A percentile compares a stretch with the other conserved stretches of the same genome.
Conservation (phyloP, 2,888 invertebrate genomes). For the Apamea epomidion region DNA sequence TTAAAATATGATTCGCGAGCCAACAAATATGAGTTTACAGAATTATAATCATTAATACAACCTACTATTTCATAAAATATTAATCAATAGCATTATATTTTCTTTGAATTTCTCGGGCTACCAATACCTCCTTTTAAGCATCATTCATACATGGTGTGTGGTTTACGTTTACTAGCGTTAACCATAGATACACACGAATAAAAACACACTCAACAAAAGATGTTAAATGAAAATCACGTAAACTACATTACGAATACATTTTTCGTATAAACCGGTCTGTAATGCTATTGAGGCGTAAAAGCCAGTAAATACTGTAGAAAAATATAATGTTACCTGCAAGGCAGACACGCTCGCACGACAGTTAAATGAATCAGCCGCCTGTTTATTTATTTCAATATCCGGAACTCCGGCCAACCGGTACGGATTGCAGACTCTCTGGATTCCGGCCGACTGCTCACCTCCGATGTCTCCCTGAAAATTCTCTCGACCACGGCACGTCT, state of each 20-base stretch:
- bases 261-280: neutral
- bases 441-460: constrained; percentile 32
- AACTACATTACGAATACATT: neutral
- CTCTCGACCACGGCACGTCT: constrained; percentile 20
- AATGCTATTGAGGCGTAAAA: constrained; percentile 17
- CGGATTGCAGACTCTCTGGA: constrained; percentile 39
- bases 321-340: constrained; percentile 35
- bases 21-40: no score
- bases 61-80: no score
- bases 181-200: neutral
- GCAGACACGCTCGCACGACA: constrained; percentile 27
- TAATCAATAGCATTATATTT: no score
- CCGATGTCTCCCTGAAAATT: constrained; percentile 26
- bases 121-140: no score
- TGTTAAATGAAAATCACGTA: neutral
- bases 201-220: neutral
- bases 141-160: neutral
- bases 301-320: constrained; percentile 12
- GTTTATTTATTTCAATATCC: constrained; percentile 67
- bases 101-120: no score
- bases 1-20: no score
- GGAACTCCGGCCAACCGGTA: constrained; percentile 33
- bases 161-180: neutral
- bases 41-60: no score
- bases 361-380: constrained; percentile 50